A percentile compares a stretch with the other conserved stretches of the same genome.
phyloP scores from a whole-genome alignment of 2,888 invertebrate species.

The Perizoma flavofasciatum region DNA sequence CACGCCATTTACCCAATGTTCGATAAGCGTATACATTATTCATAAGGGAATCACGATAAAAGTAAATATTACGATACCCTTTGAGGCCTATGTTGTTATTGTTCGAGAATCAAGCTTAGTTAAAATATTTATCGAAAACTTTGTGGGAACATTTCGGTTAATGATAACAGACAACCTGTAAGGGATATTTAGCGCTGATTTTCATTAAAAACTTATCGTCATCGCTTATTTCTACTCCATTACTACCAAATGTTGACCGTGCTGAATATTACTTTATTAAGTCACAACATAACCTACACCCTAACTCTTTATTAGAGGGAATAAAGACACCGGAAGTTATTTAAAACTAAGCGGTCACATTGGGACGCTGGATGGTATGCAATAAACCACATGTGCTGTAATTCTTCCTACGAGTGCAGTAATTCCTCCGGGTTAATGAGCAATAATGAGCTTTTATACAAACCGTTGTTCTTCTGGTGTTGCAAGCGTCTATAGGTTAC shows the following conservation, averaged over 20 bases:
- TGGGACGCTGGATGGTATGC: conserved; percentile 37
- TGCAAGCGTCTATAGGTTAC: too few species aligned
- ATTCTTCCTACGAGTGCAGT: conserved; percentile 52
- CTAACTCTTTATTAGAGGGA: too few species aligned
- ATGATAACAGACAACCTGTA: conserved; percentile 5
- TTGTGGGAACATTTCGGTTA: conserved; percentile 10
- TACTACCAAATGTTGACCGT: too few species aligned
- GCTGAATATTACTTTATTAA: too few species aligned
- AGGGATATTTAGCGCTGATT: conserved; percentile 2
- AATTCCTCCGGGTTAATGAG: conserved; percentile 27
- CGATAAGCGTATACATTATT: conserved; percentile 62
- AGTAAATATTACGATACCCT: conserved; percentile 58
- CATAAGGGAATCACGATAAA: conserved; percentile 64
- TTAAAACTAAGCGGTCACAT: conserved; percentile 32
- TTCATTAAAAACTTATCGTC: conserved; percentile 18
- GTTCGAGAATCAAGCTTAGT: conserved; percentile 33
- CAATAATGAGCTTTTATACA: conserved; percentile 45
- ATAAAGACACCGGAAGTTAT: conserved; percentile 9
- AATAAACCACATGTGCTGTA: conserved; percentile 46
- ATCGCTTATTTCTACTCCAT: neutral
- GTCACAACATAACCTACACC: too few species aligned
- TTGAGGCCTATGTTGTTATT: conserved; percentile 39
- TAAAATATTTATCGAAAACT: conserved; percentile 33
- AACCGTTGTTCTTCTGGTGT: neutral
- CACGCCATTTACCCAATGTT: conserved; percentile 56